Conservation (phyloP, 2,797 vertebrate species). For the Etheostoma perlongum region DNA sequence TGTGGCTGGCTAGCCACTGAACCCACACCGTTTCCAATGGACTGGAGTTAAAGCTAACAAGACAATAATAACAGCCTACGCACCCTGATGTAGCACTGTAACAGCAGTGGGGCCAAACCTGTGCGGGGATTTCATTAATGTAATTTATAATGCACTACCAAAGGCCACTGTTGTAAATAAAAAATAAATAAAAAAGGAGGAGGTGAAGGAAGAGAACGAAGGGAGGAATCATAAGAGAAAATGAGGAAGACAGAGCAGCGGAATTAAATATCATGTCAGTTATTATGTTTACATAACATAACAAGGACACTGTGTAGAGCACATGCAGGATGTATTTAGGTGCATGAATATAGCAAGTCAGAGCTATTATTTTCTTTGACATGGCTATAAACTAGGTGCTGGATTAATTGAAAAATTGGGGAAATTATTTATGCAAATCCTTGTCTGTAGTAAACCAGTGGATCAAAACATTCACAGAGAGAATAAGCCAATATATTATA, state of each 20-base stretch:
- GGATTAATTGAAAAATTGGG: slow-evolving; percentile 58
- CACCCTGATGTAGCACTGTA: slow-evolving; percentile 41
- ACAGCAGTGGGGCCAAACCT: slow-evolving; percentile 48
- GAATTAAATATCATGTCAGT: slow-evolving; percentile 52
- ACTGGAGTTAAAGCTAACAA: slow-evolving; percentile 70
- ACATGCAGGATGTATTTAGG: slow-evolving; percentile 39
- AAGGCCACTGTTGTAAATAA: slow-evolving; percentile 65
- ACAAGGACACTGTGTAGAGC: slow-evolving; percentile 43
- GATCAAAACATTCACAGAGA: slow-evolving; percentile 48
- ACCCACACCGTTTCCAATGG: slow-evolving; percentile 57
- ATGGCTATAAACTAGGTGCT: slow-evolving; percentile 39
- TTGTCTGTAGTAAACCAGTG: slow-evolving; percentile 38
- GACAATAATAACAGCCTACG: slow-evolving; percentile 69
- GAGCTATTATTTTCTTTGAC: slow-evolving; percentile 50
- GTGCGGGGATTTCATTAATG: slow-evolving; percentile 68
- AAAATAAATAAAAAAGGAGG: background rate
- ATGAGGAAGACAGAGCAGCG: slow-evolving; percentile 28
- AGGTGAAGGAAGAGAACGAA: background rate
- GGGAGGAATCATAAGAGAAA: slow-evolving; percentile 34
- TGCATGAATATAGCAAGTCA: slow-evolving; percentile 34
- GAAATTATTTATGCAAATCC: slow-evolving; percentile 61
- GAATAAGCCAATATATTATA: slow-evolving; percentile 51
- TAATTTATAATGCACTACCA: slow-evolving; percentile 69
- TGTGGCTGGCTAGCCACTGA: slow-evolving; percentile 47
- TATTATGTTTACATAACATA: slow-evolving; percentile 45